phyloP scores from a whole-genome alignment of 2,888 invertebrate genomes.

The Lobophora halterata region DNA sequence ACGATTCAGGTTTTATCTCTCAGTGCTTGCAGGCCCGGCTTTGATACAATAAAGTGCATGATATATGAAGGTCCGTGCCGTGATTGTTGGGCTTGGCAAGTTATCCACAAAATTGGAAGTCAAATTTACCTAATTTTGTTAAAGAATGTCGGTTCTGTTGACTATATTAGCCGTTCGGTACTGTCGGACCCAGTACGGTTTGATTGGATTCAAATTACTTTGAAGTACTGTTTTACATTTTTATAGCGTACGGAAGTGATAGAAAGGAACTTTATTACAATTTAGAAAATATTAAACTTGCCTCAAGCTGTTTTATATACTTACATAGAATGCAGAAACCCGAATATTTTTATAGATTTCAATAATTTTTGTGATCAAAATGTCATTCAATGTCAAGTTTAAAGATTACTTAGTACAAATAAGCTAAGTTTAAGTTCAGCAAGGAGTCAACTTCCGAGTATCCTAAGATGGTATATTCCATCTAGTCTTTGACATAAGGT shows the following conservation, averaged over 20 bases:
- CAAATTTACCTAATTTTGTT: constrained; percentile 37
- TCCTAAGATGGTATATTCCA: too few relatives aligned
- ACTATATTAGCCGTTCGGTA: constrained; percentile 26
- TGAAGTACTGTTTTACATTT: constrained; percentile 29
- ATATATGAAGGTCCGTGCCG: constrained; percentile 52
- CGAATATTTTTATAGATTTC: too few relatives aligned
- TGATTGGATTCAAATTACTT: constrained; percentile 30
- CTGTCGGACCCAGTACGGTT: constrained; percentile 24
- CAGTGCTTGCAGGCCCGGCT: constrained; percentile 51
- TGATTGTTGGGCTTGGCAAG: constrained; percentile 40
- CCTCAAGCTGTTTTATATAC: too few relatives aligned
- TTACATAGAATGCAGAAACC: too few relatives aligned
- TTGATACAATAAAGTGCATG: constrained; percentile 59
- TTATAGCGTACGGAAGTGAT: constrained; percentile 18
- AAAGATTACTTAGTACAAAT: too few relatives aligned
- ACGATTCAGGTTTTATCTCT: constrained; percentile 27
- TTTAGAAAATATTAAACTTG: constrained; percentile 1
- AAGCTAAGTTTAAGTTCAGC: too few relatives aligned
- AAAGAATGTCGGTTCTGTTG: constrained; percentile 35
- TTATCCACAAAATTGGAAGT: constrained; percentile 43
- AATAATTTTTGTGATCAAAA: too few relatives aligned
- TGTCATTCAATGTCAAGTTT: too few relatives aligned
- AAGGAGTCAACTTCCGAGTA: too few relatives aligned
- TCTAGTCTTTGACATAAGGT: too few relatives aligned
- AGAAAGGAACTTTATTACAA: constrained; percentile 6